Evolutionary conservation across 1,140 invertebrate genomes (phyloP).

Genomic region (Trypoxylus dichotomus): DNA sequence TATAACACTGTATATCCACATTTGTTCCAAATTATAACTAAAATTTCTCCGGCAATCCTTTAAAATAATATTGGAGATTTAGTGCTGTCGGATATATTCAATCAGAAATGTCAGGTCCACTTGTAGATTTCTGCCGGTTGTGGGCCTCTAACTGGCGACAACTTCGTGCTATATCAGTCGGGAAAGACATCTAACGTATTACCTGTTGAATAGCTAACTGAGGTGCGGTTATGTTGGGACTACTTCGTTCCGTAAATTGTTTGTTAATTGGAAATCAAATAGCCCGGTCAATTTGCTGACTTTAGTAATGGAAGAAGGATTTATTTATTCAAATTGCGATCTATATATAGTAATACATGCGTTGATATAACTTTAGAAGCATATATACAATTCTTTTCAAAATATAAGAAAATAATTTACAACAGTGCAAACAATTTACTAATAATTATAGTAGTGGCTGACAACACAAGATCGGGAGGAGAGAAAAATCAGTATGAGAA

Average conservation of each 20-base stretch:
- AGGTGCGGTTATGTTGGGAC: constrained; percentile 1
- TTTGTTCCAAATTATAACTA: background rate
- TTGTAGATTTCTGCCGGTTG: background rate
- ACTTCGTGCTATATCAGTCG: constrained; percentile 3
- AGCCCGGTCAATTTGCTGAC: background rate
- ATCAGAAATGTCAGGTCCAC: constrained; percentile 9
- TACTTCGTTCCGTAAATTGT: background rate
- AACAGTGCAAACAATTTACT: too few relatives aligned
- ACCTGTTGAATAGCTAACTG: constrained; percentile 21
- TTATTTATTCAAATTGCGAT: too few relatives aligned
- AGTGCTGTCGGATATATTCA: background rate
- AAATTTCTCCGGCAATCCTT: background rate
- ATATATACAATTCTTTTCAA: too few relatives aligned
- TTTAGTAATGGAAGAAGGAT: too few relatives aligned
- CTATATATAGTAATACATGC: too few relatives aligned
- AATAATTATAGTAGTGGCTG: too few relatives aligned
- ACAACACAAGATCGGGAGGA: too few relatives aligned
- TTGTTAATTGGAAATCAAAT: constrained; percentile 6
- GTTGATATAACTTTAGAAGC: too few relatives aligned
- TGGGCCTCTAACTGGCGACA: background rate
- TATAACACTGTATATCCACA: too few relatives aligned
- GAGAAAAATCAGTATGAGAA: too few relatives aligned
- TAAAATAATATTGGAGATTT: background rate
- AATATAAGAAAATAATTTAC: too few relatives aligned
- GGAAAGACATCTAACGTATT: constrained; percentile 3